A percentile compares a stretch with the other conserved stretches of the same genome.
Conservation (phyloP, 2,797 vertebrate genomes). For the Cuniculus paca region DNA sequence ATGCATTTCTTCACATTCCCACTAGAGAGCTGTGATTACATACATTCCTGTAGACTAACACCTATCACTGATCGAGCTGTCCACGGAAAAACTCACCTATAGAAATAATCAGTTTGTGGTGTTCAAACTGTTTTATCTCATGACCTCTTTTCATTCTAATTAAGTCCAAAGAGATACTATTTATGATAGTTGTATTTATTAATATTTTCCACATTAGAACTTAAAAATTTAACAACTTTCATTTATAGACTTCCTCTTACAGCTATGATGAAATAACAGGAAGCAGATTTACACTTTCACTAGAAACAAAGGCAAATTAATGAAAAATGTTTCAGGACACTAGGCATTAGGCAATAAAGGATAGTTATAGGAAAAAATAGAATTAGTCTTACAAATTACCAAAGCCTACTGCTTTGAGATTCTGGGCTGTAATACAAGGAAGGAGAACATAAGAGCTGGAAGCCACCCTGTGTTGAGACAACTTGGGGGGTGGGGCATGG, state of each 20-base stretch:
- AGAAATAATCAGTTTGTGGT: background rate
- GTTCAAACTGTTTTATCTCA: background rate
- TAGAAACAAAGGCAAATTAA: background rate
- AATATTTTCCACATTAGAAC: slow-evolving; percentile 9
- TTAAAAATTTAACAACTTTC: background rate
- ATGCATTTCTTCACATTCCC: background rate
- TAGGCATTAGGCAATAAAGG: background rate
- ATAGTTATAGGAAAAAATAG: background rate
- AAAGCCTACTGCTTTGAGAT: background rate
- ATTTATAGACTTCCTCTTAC: slow-evolving; percentile 7
- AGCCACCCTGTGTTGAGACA: background rate
- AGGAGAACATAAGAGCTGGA: background rate
- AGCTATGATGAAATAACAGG: background rate
- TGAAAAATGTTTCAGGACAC: background rate
- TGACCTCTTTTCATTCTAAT: background rate
- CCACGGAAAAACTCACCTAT: background rate
- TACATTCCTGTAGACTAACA: background rate
- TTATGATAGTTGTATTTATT: background rate
- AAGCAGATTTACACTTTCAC: slow-evolving; percentile 4
- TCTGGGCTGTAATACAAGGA: background rate
- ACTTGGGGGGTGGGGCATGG: background rate
- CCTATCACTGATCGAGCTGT: background rate
- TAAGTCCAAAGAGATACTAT: background rate
- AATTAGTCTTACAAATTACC: background rate
- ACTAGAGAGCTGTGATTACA: background rate